Conservation (phyloP, 1,140 invertebrate species). For the Radopholus similis region DNA sequence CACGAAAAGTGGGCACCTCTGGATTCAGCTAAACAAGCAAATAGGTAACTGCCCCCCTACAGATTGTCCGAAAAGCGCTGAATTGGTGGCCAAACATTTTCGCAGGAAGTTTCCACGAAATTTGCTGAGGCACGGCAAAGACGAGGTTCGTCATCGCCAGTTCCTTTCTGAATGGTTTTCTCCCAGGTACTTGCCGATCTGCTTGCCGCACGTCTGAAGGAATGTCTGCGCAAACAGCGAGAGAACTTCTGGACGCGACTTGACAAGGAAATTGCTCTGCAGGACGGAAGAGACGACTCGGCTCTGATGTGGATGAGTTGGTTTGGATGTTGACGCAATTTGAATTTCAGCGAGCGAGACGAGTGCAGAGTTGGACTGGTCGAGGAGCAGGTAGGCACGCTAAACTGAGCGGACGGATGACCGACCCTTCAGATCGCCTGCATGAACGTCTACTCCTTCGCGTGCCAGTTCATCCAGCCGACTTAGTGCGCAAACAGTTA, state of each 20-base stretch:
- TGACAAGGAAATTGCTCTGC: conserved; percentile 14
- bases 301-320: background rate
- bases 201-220: conserved; percentile 29
- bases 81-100: conserved; percentile 33
- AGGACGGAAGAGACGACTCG: background rate
- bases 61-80: conserved; percentile 38
- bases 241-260: conserved; percentile 32
- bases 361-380: conserved; percentile 48
- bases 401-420: background rate
- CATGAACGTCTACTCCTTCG: conserved; percentile 37
- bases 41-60: background rate
- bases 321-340: background rate
- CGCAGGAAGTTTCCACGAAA: conserved; percentile 40
- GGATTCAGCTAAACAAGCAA: background rate
- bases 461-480: conserved; percentile 50
- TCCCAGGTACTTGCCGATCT: conserved; percentile 34
- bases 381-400: conserved; percentile 29
- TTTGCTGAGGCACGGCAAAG: conserved; percentile 43
- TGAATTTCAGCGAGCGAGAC: conserved; percentile 45
- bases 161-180: background rate
- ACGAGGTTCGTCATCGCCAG: background rate
- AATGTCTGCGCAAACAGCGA: conserved; percentile 38
- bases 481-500: no score
- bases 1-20: conserved; percentile 20
- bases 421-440: conserved; percentile 33